Evolutionary conservation across 2,888 invertebrate genomes (phyloP), one percentile per base, ranked within the genome.

Genomic region (Tholera decimalis): DNA sequence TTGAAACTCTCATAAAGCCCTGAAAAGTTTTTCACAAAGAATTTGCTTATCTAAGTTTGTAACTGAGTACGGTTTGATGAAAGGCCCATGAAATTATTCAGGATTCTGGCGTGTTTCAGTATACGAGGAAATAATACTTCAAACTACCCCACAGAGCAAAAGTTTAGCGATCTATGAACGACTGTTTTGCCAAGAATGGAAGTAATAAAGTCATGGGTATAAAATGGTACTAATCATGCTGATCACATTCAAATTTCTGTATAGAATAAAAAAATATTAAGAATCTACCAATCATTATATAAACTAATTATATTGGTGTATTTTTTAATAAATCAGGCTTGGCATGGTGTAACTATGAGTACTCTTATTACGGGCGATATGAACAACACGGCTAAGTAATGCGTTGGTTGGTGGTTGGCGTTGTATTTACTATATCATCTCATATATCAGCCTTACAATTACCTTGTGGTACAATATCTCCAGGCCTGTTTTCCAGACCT

Each of bases 11-110:
- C 64, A 72, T 22, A 61, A 79, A 72, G 50, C 62, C 51, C 41
- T 54, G 72, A 67, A 68, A 76, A 76, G 73, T 73, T 55, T 35
- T 37, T 64, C 43, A 4, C 24, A 44, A 82, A 71, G 71, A 79
- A 82, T 82, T 80, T 65, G 63, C 59, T 54, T 74, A 58, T 53
- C 35, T 55, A 44, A 57, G 46, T 65, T 55, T 47, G 49, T 70
- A 61, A 80, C 73, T 77, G 46, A 53, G 59, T 62, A 56, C 67
- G 68, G 61, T 76, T 78, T 66, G 67, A 66, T 49, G 59, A 73
- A 57, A 66, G 33, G 44, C 37, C n/a, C 8, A 43, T 22, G 28
- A 9, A 47, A 33, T 20, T 18, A 5, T 35, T 28, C 18, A 30
- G 8, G 13, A 46, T 50, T n/a, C 20, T 58, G 39, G 44, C 20